Conservation (phyloP, 2,888 invertebrate genomes). For the Andricus curvator region DNA sequence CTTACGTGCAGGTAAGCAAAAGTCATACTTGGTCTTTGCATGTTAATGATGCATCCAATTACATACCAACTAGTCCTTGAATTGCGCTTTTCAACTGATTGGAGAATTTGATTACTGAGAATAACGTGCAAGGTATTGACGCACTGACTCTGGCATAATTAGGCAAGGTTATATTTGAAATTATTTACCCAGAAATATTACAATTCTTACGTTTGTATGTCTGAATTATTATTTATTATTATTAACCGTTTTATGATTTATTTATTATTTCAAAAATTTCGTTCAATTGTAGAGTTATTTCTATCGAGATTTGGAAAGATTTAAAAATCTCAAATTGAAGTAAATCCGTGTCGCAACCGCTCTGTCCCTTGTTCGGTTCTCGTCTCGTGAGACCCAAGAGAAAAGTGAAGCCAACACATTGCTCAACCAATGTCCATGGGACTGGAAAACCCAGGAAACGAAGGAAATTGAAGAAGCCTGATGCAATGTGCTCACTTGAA, state of each 20-base stretch:
- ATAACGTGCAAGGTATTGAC: neutral
- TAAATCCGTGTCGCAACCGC: neutral
- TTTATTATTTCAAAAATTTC: neutral
- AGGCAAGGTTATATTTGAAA: neutral
- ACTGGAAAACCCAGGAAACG: slow-evolving; percentile 60
- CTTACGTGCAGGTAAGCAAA: slow-evolving; percentile 15
- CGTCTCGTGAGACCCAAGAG: slow-evolving; percentile 10
- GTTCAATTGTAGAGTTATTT: neutral
- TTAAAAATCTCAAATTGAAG: neutral
- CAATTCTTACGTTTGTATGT: no score
- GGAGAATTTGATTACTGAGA: neutral
- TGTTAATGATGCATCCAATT: slow-evolving; percentile 30
- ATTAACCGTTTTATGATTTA: no score
- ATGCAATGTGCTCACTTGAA: slow-evolving; percentile 43
- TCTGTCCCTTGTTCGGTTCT: neutral
- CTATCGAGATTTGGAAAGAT: neutral
- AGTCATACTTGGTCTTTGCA: slow-evolving; percentile 25
- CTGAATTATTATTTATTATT: no score
- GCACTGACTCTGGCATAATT: neutral
- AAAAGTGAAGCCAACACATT: slow-evolving; percentile 40
- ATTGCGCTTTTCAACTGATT: neutral
- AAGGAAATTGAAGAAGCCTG: slow-evolving; percentile 66
- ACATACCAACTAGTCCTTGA: neutral
- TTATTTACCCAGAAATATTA: no score
- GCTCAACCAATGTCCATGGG: slow-evolving; percentile 58